phyloP scores from a whole-genome alignment of 2,888 invertebrate genomes.

The Oscheius onirici region DNA sequence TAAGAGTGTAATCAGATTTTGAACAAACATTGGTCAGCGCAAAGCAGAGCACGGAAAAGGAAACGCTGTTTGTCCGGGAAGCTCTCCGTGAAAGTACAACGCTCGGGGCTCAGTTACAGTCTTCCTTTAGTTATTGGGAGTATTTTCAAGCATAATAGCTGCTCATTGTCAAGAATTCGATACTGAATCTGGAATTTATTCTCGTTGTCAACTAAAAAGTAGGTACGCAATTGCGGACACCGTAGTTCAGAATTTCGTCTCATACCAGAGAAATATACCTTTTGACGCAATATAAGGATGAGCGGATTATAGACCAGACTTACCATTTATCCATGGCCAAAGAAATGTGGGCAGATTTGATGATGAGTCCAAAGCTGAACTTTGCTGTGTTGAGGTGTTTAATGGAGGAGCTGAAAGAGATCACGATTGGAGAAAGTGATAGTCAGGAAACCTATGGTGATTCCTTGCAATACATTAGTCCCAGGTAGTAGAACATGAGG shows the following conservation, averaged over 20 bases:
- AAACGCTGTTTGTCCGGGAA: slow-evolving; percentile 7
- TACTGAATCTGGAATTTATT: too few relatives aligned
- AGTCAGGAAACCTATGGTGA: neutral
- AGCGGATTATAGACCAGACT: slow-evolving; percentile 1
- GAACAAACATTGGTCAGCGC: slow-evolving; percentile 7
- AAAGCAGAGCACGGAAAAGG: slow-evolving; percentile 14
- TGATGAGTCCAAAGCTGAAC: neutral
- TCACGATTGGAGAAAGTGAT: neutral
- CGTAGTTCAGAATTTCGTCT: too few relatives aligned
- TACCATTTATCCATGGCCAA: slow-evolving; percentile 48
- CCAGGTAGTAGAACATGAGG: slow-evolving; percentile 14
- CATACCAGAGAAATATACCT: too few relatives aligned
- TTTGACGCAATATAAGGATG: neutral
- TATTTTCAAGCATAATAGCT: too few relatives aligned
- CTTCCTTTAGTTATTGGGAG: too few relatives aligned
- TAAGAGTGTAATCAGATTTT: neutral
- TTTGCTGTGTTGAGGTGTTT: neutral
- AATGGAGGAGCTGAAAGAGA: slow-evolving; percentile 17
- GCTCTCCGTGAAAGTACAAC: neutral
- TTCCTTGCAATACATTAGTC: slow-evolving; percentile 11
- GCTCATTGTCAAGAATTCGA: too few relatives aligned
- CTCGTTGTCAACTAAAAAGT: too few relatives aligned
- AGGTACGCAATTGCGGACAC: too few relatives aligned
- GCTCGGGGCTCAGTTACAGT: too few relatives aligned
- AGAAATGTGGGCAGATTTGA: slow-evolving; percentile 33